Conservation (phyloP, 2,888 invertebrate species). For the Drosophila acutilabella region DNA sequence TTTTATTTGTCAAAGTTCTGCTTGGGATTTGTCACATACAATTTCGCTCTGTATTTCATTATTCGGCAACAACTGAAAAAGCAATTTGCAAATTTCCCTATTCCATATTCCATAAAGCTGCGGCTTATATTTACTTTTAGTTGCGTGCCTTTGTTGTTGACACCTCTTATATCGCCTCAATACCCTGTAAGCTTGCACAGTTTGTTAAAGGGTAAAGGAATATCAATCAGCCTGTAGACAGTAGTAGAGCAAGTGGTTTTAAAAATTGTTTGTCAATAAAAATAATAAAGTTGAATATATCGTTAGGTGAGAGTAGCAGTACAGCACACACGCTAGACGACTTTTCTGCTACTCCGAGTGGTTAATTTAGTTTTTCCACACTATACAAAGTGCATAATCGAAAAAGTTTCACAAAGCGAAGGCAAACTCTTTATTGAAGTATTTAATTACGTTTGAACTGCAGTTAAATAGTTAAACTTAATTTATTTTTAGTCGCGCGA, state of each 20-base stretch:
- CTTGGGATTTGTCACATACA: constrained; percentile 44
- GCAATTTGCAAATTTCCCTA: constrained; percentile 48
- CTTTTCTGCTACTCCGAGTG: background rate
- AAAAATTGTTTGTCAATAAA: background rate
- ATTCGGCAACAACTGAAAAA: constrained; percentile 55
- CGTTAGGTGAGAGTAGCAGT: no score
- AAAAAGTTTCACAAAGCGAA: constrained; percentile 44
- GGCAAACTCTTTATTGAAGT: constrained; percentile 7
- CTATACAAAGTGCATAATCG: constrained; percentile 35
- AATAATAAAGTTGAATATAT: background rate
- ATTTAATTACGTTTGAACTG: constrained; percentile 24
- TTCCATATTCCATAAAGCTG: constrained; percentile 15
- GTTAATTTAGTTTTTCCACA: constrained; percentile 11
- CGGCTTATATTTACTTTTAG: constrained; percentile 29
- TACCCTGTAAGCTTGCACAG: constrained; percentile 10
- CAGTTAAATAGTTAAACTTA: constrained; percentile 12
- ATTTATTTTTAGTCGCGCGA: background rate
- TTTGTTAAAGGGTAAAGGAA: background rate
- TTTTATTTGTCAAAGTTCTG: constrained; percentile 36
- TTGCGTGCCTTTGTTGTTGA: constrained; percentile 31
- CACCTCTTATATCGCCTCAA: constrained; percentile 8
- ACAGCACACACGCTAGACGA: constrained; percentile 2
- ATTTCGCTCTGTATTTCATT: constrained; percentile 65
- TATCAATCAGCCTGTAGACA: background rate
- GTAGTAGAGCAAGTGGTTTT: background rate